Percentiles rank a stretch among this genome's conserved stretches.
Evolutionary conservation across 2,113 vertebrate genomes (phyloP).

Genomic region (Neolamprologus modestus): DNA sequence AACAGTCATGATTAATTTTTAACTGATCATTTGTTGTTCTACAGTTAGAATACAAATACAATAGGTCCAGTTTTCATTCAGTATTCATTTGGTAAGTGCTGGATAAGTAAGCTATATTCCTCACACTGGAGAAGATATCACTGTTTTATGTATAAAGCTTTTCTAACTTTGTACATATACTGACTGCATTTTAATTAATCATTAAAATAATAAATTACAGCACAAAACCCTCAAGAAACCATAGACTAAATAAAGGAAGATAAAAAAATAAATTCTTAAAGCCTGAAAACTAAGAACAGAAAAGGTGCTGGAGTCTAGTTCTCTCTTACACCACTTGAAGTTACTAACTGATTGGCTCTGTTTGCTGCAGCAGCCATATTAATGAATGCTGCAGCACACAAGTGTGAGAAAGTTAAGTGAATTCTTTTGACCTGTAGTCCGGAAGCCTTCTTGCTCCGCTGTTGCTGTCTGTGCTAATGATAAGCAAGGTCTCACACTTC

Average conservation of each 20-base stretch:
- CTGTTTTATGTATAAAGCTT: not conserved
- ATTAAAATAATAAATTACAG: not conserved
- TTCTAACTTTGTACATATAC: not conserved
- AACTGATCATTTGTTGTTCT: not conserved
- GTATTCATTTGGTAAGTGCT: not conserved
- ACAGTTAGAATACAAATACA: not conserved
- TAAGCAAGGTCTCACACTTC: not conserved
- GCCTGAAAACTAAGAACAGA: not conserved
- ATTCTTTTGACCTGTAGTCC: not conserved
- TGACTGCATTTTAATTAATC: not conserved
- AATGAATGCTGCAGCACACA: not conserved
- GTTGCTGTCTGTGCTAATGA: not conserved
- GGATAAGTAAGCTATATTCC: not conserved
- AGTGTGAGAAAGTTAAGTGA: not conserved
- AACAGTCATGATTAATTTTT: not conserved
- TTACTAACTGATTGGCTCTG: not conserved
- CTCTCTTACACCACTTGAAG: not conserved
- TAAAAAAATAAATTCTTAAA: not conserved
- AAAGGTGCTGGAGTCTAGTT: not conserved
- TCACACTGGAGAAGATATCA: not conserved
- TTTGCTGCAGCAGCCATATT: not conserved
- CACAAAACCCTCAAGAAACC: not conserved
- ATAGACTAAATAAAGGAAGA: not conserved
- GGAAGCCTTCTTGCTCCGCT: not conserved
- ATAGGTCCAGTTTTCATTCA: not conserved